A percentile compares a stretch with the other conserved stretches of the same genome.
These are phyloP conservation scores for Protophormia terraenovae DNA, from an alignment of 2,888 invertebrate genomes.

Conservation along the genomic window DNA sequence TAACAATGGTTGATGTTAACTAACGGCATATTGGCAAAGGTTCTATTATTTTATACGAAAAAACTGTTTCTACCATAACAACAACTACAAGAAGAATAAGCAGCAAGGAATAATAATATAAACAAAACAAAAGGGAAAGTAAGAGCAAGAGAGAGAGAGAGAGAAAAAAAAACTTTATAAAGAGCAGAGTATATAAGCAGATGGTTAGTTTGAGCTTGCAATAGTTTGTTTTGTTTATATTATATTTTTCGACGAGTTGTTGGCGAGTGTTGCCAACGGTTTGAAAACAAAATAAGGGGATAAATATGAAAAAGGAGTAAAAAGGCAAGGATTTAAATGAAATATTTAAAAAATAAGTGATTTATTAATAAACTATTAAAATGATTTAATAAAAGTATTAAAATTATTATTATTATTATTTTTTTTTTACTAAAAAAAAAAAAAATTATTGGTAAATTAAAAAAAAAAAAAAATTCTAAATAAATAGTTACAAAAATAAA, in stretches of 20 bases:
- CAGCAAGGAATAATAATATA: slow-evolving; percentile 13
- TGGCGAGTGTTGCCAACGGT: not conserved
- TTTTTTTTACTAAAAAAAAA: too few species aligned
- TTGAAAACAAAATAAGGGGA: too few species aligned
- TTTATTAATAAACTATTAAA: too few species aligned
- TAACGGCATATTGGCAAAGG: slow-evolving; percentile 43
- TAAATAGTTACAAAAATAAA: too few species aligned
- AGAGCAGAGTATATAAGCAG: not conserved
- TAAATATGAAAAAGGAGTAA: too few species aligned
- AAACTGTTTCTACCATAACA: not conserved
- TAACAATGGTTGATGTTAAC: slow-evolving; percentile 51
- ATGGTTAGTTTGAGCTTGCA: not conserved
- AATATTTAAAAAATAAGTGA: too few species aligned
- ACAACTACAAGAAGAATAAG: not conserved
- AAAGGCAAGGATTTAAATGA: too few species aligned
- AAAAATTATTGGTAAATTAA: too few species aligned
- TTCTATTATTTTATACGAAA: slow-evolving; percentile 53
- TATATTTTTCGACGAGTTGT: slow-evolving; percentile 61
- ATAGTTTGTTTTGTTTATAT: too few species aligned
- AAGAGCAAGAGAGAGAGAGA: not conserved
- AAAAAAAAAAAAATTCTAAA: too few species aligned
- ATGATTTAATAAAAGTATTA: too few species aligned
- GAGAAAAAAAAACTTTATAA: not conserved
- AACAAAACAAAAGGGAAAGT: not conserved
- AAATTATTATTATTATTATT: too few species aligned